Conservation (phyloP, 2,888 invertebrate genomes). For the Thera obeliscata region DNA sequence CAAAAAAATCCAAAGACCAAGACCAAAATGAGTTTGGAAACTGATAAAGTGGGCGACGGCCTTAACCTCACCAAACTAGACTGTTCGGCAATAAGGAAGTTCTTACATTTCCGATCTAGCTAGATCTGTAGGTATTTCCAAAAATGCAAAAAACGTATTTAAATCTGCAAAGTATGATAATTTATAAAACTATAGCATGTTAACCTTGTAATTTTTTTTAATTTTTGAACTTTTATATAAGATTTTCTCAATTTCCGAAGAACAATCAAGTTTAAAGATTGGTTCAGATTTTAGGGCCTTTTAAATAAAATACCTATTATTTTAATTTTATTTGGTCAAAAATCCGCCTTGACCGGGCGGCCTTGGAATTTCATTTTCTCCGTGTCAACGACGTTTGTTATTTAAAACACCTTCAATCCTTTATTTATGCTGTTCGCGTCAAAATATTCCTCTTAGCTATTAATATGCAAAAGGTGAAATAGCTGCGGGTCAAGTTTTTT, state of each 20-base stretch:
- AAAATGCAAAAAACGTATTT: background rate
- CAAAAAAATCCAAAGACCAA: background rate
- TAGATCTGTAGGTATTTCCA: background rate
- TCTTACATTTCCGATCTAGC: background rate
- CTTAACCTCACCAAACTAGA: background rate
- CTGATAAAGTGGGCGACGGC: background rate
- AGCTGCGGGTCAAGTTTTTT: constrained; percentile 14
- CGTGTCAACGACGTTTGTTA: background rate
- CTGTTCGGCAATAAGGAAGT: background rate
- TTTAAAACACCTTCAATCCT: background rate
- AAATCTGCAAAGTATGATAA: too few species aligned
- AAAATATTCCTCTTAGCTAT: constrained; percentile 4
- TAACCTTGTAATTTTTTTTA: too few species aligned
- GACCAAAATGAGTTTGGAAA: background rate
- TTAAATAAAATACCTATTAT: background rate
- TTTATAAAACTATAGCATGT: too few species aligned
- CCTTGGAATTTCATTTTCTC: constrained; percentile 18
- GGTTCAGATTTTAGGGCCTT: too few species aligned
- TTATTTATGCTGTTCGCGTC: background rate
- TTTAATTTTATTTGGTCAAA: background rate
- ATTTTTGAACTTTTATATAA: too few species aligned
- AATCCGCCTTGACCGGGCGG: constrained; percentile 8
- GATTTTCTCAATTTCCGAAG: too few species aligned
- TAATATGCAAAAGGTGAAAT: constrained; percentile 18
- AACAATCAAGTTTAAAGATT: too few species aligned